Conservation (phyloP, 2,113 vertebrate species). For the Glaucidium brasilianum region DNA sequence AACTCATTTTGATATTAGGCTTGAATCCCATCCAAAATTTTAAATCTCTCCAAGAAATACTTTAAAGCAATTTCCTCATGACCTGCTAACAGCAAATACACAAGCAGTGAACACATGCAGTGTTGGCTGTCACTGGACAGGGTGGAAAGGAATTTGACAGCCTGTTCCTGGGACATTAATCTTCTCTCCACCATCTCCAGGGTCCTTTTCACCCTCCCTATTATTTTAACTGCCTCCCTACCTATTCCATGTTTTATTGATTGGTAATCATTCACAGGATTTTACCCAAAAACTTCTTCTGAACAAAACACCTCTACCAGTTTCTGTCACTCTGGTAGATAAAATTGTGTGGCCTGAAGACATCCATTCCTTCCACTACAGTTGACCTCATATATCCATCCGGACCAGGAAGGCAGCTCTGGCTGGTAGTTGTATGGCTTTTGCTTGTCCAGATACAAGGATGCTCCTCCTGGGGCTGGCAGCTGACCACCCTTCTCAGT, state of each 20-base stretch:
- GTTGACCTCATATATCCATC: background rate
- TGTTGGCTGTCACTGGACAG: background rate
- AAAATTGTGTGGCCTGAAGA: background rate
- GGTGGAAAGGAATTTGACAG: background rate
- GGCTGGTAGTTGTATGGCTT: background rate
- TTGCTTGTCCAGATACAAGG: background rate
- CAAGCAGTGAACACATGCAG: conserved; percentile 41
- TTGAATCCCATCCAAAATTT: conserved; percentile 58
- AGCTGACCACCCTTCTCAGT: background rate
- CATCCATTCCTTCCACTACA: background rate
- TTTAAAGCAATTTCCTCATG: conserved; percentile 66
- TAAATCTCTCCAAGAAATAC: conserved; percentile 59
- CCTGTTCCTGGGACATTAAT: background rate
- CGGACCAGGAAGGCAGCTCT: background rate
- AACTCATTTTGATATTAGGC: conserved; percentile 67
- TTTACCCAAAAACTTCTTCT: background rate
- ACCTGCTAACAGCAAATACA: conserved; percentile 54
- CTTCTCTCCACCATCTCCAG: background rate
- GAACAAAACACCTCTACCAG: background rate
- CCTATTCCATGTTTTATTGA: background rate
- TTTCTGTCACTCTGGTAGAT: background rate
- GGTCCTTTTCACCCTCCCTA: background rate
- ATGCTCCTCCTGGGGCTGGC: background rate
- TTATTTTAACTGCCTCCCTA: background rate
- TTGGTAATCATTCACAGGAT: background rate